Evolutionary conservation across 2,113 vertebrate genomes (phyloP).

Genomic region (Procavia capensis): DNA sequence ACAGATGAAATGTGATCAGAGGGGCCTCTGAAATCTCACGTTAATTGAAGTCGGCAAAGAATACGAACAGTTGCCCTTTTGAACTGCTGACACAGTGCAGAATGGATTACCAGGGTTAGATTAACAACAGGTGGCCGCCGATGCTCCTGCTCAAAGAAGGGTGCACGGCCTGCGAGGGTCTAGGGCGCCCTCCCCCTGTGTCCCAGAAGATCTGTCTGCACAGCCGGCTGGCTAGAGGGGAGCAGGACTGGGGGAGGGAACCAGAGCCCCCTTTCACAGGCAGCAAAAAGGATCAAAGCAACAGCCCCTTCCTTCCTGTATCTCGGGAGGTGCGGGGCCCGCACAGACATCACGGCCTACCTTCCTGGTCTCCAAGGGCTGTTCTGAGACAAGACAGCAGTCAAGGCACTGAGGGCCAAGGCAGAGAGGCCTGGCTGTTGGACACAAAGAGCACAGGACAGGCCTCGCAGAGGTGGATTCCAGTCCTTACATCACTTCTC

Average conservation of each 20-base stretch:
- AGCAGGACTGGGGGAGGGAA: neutral
- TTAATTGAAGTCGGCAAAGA: constrained; percentile 96
- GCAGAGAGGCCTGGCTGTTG: neutral
- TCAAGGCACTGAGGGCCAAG: neutral
- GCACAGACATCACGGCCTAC: fast-evolving
- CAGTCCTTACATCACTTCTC: neutral
- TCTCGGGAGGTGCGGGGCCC: fast-evolving
- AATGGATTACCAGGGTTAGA: constrained; percentile 92
- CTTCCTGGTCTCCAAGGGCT: neutral
- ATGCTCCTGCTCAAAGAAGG: constrained; percentile 72
- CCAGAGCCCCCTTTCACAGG: neutral
- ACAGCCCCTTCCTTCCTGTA: neutral
- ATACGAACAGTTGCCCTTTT: constrained; percentile 93
- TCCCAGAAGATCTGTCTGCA: neutral
- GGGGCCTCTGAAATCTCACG: constrained; percentile 89
- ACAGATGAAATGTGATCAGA: constrained; percentile 93
- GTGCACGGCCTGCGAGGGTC: constrained; percentile 4
- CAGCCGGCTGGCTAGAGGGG: neutral
- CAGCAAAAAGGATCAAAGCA: neutral
- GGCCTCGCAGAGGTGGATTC: neutral
- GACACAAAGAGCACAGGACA: neutral
- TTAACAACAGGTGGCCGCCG: constrained; percentile 94
- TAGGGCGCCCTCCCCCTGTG: neutral
- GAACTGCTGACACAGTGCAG: constrained; percentile 95
- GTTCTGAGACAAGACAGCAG: neutral